Evolutionary conservation across 2,888 invertebrate genomes (phyloP), one percentile per base, ranked within the genome.

Genomic region (Monochamus alternatus): DNA sequence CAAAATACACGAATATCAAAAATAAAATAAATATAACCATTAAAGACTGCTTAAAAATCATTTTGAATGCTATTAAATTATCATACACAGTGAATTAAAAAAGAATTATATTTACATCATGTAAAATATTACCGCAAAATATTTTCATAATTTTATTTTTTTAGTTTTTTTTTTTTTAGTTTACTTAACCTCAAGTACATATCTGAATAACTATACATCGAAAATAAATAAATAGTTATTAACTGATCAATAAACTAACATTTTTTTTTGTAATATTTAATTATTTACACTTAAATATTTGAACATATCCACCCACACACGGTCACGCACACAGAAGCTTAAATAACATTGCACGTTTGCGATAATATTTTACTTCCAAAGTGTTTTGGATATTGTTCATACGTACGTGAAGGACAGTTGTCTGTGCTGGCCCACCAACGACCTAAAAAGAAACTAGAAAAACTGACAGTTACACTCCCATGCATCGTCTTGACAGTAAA

Each of bases 111-210:
- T 80, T 75, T 82, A 81, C 81, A 83, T 63, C 75, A 69, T 75
- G 86, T 87, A 87, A 87, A 87, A 87, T 87, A 87, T 85, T 87
- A 87, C 86, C 86, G 87, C 87, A 87, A 85, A 81, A 78, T 64
- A 74, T 66, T 52, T 63, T 52, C 55, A 63, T 55, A 14, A 14
- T 55, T 55, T 55, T 55, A 55, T 55, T 55, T 12, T 52, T 71
- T 59, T 60, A 5, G 30, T 76, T 76, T 78, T 68, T 78, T 67
- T 74, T 71, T 67, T 65, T 76, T 65, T 52, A 62, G 51, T 38
- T 66, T n/a, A 44, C 69, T 70, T 58, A 73, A 75, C 65, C 68
- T 71, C 76, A 71, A 68, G 14, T 73, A 71, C 75, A 65, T 72
- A 78, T 64, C 73, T 69, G 52, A 80, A 76, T 65, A 78, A 73